Evolutionary conservation across 2,797 vertebrate species (phyloP).

Genomic region (Coreius guichenoti): DNA sequence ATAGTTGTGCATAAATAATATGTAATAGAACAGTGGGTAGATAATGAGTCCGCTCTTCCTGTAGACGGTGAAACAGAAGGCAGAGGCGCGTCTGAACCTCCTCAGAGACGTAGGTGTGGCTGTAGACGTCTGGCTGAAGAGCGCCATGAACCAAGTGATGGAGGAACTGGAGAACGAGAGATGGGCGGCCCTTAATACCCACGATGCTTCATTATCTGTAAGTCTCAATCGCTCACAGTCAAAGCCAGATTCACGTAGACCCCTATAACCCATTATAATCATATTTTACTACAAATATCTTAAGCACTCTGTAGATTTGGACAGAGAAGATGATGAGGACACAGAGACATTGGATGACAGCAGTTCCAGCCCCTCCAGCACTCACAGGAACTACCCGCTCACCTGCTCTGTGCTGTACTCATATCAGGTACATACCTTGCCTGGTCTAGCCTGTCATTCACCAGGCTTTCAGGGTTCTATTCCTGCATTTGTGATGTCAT

Average conservation of each 20-base stretch:
- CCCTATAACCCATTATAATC: neutral
- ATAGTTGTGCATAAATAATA: neutral
- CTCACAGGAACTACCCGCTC: constrained; percentile 92
- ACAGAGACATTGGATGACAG: constrained; percentile 94
- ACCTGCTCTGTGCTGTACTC: constrained; percentile 98
- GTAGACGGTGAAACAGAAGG: constrained; percentile 92
- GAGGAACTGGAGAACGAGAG: constrained; percentile 95
- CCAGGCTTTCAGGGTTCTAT: neutral
- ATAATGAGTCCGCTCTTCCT: constrained; percentile 44
- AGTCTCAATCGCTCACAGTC: constrained; percentile 37
- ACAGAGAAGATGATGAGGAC: constrained; percentile 92
- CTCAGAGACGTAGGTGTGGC: constrained; percentile 89
- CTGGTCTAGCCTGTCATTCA: neutral
- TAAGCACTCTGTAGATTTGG: constrained; percentile 77
- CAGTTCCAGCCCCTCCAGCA: constrained; percentile 95
- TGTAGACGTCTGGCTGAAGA: constrained; percentile 94
- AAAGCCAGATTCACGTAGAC: neutral
- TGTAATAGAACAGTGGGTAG: neutral
- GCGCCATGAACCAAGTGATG: constrained; percentile 98
- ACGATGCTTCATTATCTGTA: constrained; percentile 88
- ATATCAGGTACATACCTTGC: constrained; percentile 84
- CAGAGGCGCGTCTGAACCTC: constrained; percentile 90
- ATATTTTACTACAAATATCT: neutral
- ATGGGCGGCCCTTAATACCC: constrained; percentile 86
- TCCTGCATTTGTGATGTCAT: neutral